phyloP scores from a whole-genome alignment of 2,113 vertebrate species.

The Lutjanus erythropterus region DNA sequence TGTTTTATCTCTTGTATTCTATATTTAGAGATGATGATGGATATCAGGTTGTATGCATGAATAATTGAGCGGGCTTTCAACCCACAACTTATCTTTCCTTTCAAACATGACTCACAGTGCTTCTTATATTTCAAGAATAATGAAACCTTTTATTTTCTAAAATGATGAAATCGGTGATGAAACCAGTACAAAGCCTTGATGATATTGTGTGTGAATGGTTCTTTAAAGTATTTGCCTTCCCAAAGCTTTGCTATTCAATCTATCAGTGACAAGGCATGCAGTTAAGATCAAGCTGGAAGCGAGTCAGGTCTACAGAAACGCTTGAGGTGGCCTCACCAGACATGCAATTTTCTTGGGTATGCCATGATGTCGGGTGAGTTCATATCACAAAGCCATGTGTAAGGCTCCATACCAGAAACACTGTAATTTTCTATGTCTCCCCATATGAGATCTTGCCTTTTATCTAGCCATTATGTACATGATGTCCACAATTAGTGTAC shows the following conservation, averaged over 20 bases:
- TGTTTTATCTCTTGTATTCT: conserved; percentile 26
- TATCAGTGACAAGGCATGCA: neutral
- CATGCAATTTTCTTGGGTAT: conserved; percentile 28
- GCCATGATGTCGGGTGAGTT: neutral
- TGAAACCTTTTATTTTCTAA: conserved; percentile 9
- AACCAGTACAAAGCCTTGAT: neutral
- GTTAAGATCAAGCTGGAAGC: neutral
- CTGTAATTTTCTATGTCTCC: conserved; percentile 38
- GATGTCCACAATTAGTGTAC: neutral
- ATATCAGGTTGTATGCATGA: conserved; percentile 36
- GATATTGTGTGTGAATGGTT: neutral
- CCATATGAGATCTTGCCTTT: neutral
- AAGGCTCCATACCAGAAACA: neutral
- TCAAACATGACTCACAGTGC: neutral
- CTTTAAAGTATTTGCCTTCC: neutral
- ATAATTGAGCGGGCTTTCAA: conserved; percentile 24
- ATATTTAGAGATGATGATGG: conserved; percentile 20
- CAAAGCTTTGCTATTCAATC: conserved; percentile 1
- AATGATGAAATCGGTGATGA: conserved; percentile 18
- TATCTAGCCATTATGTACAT: neutral
- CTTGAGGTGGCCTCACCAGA: conserved; percentile 18
- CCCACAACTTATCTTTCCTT: neutral
- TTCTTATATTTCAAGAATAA: conserved; percentile 1
- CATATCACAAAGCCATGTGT: neutral
- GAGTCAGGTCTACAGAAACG: neutral